phyloP scores from a whole-genome alignment of 2,113 vertebrate species.

The Smithornis capensis region DNA sequence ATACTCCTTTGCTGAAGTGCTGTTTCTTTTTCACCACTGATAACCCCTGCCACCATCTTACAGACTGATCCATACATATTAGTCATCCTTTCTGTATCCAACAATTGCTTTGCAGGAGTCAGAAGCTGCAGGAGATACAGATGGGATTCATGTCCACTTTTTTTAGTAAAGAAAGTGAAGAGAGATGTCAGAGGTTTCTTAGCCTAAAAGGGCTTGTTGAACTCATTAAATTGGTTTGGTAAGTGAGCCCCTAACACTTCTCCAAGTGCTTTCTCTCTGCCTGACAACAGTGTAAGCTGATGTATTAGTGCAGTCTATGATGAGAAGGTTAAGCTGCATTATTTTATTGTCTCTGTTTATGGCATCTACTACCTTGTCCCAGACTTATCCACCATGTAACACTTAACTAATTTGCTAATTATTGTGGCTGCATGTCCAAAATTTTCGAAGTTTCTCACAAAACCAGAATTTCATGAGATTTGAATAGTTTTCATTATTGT shows the following conservation, averaged over 20 bases:
- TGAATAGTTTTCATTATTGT: background rate
- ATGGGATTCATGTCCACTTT: accelerated
- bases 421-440: background rate
- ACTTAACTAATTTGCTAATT: background rate
- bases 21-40: background rate
- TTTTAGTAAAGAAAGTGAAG: background rate
- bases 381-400: background rate
- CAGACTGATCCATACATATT: background rate
- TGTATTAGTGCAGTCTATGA: background rate
- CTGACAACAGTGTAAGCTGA: background rate
- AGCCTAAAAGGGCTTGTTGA: background rate
- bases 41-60: background rate
- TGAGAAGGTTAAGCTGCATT: background rate
- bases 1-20: background rate
- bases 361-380: background rate
- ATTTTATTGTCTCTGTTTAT: background rate
- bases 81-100: background rate
- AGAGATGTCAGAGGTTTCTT: background rate
- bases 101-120: background rate
- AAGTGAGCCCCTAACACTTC: background rate
- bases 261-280: background rate
- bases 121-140: background rate
- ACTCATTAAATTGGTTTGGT: background rate
- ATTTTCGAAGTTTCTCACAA: background rate
- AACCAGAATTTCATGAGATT: background rate